Evolutionary conservation across 2,888 invertebrate species (phyloP).

Genomic region (Sisyra terminalis): DNA sequence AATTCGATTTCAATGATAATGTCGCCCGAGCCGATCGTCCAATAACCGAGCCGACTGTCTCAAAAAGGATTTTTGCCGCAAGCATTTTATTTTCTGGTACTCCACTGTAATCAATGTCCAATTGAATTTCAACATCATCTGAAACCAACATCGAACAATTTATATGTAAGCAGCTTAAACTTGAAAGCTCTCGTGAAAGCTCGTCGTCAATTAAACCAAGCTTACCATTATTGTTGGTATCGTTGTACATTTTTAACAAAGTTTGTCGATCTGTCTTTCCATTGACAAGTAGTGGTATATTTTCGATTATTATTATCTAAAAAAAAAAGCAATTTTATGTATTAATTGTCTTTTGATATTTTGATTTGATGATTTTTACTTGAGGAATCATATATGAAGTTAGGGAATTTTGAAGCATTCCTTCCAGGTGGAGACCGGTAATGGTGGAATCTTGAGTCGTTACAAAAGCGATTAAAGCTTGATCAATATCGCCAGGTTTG

Average conservation of each 20-base stretch:
- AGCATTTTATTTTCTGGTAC: slow-evolving; percentile 38
- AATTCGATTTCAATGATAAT: slow-evolving; percentile 49
- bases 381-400: slow-evolving; percentile 70
- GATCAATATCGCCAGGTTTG: slow-evolving; percentile 51
- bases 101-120: slow-evolving; percentile 49
- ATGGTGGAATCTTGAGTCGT: slow-evolving; percentile 26
- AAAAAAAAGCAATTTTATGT: slow-evolving; percentile 11
- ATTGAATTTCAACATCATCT: slow-evolving; percentile 36
- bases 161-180: not conserved
- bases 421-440: slow-evolving; percentile 44
- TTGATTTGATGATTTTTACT: slow-evolving; percentile 22
- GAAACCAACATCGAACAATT: slow-evolving; percentile 11
- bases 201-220: slow-evolving; percentile 3
- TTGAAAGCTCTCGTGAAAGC: not conserved
- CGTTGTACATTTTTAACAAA: slow-evolving; percentile 56
- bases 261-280: slow-evolving; percentile 76
- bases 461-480: slow-evolving; percentile 54
- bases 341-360: slow-evolving; percentile 2
- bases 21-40: slow-evolving; percentile 44
- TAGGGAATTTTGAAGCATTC: slow-evolving; percentile 40
- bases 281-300: slow-evolving; percentile 66
- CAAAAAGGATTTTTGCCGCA: slow-evolving; percentile 52
- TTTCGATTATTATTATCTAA: slow-evolving; percentile 50
- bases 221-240: slow-evolving; percentile 49
- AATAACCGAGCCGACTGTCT: slow-evolving; percentile 56